These are phyloP conservation scores for Eretmochelys imbricata DNA, from an alignment of 2,113 vertebrate species.

Conservation along the genomic window DNA sequence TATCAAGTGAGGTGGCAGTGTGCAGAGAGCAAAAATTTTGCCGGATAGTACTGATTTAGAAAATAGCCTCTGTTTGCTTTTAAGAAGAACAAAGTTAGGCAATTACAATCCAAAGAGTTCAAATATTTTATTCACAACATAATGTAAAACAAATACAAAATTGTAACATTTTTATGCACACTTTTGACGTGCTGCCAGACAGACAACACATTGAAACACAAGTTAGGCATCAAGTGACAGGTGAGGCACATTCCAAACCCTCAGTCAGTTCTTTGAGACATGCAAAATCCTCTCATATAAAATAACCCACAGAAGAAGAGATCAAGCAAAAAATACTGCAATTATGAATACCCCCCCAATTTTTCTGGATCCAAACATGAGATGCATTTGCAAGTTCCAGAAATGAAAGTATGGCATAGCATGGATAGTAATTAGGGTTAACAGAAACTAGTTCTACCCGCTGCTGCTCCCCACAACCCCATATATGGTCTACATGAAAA, in stretches of 20 bases:
- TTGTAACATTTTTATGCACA: not conserved
- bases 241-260: not conserved
- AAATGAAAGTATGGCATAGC: not conserved
- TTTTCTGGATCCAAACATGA: not conserved
- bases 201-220: not conserved
- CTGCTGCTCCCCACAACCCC: not conserved
- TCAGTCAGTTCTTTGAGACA: not conserved
- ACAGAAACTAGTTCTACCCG: not conserved
- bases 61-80: not conserved
- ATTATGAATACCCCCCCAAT: not conserved
- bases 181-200: not conserved
- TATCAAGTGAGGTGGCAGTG: not conserved
- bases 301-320: not conserved
- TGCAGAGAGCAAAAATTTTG: not conserved
- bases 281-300: not conserved
- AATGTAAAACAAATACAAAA: not conserved
- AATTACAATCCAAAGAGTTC: not conserved
- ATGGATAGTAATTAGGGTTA: not conserved
- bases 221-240: not conserved
- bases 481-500: not conserved
- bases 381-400: not conserved
- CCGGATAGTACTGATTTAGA: not conserved
- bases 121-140: not conserved
- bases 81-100: accelerated
- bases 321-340: not conserved